Percentiles rank a stretch among this genome's conserved stretches.
phyloP scores from a whole-genome alignment of 2,797 vertebrate species.

The Microhierax caerulescens region DNA sequence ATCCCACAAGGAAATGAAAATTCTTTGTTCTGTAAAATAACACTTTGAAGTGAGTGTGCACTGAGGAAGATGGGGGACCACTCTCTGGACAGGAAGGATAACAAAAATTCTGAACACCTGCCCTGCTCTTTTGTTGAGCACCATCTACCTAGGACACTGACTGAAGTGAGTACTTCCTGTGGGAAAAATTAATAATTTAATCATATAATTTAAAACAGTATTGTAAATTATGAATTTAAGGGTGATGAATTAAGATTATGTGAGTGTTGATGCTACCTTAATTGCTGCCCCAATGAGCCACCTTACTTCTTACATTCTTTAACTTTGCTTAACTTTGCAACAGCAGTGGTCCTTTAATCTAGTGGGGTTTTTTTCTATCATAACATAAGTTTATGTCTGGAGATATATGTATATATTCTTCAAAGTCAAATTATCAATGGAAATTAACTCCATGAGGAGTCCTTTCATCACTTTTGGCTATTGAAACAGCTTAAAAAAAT shows the following conservation, averaged over 20 bases:
- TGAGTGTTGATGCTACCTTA: neutral
- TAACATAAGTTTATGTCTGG: neutral
- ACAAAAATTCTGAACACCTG: neutral
- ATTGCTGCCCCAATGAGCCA: neutral
- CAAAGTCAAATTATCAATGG: neutral
- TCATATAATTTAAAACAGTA: neutral
- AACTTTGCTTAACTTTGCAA: neutral
- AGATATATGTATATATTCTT: neutral
- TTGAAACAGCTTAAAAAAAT: neutral
- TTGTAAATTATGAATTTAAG: neutral
- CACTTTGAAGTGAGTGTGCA: neutral
- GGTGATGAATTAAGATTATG: neutral
- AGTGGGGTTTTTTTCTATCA: neutral
- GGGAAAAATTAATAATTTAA: neutral
- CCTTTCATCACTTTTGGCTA: neutral
- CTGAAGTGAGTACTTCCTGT: neutral
- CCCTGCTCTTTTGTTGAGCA: neutral
- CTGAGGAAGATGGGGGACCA: neutral
- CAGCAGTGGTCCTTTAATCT: neutral
- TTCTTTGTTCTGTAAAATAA: neutral
- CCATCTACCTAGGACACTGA: neutral
- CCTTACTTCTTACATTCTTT: neutral
- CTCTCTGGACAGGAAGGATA: neutral
- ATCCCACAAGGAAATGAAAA: conserved; percentile 19
- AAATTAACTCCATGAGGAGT: neutral